Evolutionary conservation across 2,888 invertebrate species (phyloP).

Genomic region (Volucella bombylans): DNA sequence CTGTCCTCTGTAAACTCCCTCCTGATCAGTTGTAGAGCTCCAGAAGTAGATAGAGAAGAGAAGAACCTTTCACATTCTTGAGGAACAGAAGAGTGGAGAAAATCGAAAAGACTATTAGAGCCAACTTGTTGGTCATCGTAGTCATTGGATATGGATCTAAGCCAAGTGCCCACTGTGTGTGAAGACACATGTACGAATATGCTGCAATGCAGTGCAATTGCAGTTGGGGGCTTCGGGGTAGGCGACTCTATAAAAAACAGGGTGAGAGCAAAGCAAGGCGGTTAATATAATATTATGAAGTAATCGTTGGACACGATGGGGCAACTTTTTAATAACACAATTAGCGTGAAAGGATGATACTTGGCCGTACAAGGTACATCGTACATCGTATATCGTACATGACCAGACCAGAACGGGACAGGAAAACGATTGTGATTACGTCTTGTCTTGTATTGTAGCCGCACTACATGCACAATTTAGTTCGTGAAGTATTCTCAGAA

Average conservation of each 20-base stretch:
- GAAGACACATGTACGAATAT: constrained; percentile 18
- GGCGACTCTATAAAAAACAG: constrained; percentile 24
- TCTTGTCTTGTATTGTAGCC: not conserved
- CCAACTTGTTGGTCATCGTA: constrained; percentile 39
- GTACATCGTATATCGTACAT: too few species aligned
- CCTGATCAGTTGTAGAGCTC: not conserved
- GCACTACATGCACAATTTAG: constrained; percentile 8
- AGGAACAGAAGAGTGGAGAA: constrained; percentile 14
- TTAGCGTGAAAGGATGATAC: constrained; percentile 56
- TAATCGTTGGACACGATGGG: constrained; percentile 56
- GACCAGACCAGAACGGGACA: constrained; percentile 43
- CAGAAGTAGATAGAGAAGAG: too few species aligned
- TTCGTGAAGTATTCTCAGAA: constrained; percentile 23
- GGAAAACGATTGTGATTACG: constrained; percentile 49
- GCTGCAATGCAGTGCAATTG: constrained; percentile 53
- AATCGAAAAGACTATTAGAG: constrained; percentile 34
- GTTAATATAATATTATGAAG: constrained; percentile 48
- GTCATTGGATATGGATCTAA: constrained; percentile 64
- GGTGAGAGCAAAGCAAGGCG: constrained; percentile 2
- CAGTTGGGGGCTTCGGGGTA: constrained; percentile 55
- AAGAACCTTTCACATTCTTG: constrained; percentile 24
- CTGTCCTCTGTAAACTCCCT: constrained; percentile 10
- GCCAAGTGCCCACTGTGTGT: constrained; percentile 43
- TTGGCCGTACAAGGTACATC: not conserved
- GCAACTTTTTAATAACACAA: constrained; percentile 60